Conservation (phyloP, 2,797 vertebrate genomes). For the Pempheris klunzingeri region DNA sequence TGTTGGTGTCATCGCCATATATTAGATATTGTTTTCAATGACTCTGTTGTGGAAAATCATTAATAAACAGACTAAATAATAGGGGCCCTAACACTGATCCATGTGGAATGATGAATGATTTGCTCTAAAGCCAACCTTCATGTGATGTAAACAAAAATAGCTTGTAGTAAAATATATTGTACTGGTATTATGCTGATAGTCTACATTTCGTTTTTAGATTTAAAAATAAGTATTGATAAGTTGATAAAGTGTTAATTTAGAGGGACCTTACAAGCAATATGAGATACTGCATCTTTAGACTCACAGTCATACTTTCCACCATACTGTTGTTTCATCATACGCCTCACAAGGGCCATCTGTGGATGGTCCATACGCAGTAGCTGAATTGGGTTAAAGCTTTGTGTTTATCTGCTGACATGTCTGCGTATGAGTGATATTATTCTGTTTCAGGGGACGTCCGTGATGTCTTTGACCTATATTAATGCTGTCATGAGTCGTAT, state of each 20-base stretch:
- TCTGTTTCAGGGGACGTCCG: background rate
- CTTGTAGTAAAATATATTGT: too few species aligned
- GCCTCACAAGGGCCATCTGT: background rate
- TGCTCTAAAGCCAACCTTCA: background rate
- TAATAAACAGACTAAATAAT: background rate
- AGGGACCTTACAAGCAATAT: background rate
- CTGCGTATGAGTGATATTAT: background rate
- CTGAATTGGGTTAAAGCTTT: slow-evolving; percentile 1
- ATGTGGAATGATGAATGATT: background rate
- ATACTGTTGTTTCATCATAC: slow-evolving; percentile 1
- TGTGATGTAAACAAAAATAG: background rate
- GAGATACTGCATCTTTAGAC: background rate
- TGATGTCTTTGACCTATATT: background rate
- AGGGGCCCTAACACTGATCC: background rate
- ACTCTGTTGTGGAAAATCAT: background rate
- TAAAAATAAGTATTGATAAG: background rate
- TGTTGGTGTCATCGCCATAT: background rate
- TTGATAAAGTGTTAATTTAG: too few species aligned
- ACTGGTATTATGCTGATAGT: background rate
- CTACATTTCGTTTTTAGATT: background rate
- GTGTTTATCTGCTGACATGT: background rate
- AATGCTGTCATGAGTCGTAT: background rate
- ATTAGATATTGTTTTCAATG: background rate
- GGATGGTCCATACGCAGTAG: background rate
- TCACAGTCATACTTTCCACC: background rate